Conservation (phyloP, 2,888 invertebrate genomes). For the Gibbula magus region DNA sequence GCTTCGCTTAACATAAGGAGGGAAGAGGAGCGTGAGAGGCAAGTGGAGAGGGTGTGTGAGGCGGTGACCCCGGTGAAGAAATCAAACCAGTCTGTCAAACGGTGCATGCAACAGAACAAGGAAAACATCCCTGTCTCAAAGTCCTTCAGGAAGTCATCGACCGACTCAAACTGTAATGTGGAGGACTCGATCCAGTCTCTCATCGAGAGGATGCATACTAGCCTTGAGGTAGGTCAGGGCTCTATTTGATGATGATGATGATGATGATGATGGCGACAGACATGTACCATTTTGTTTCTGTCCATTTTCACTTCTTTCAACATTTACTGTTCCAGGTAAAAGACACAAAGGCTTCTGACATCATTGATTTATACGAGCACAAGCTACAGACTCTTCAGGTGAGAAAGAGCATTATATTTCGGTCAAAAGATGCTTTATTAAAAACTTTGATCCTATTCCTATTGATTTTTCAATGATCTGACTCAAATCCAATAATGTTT, state of each 20-base stretch:
- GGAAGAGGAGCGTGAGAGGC: constrained; percentile 25
- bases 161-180: not conserved
- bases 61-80: not conserved
- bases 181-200: constrained; percentile 60
- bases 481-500: no score
- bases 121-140: constrained; percentile 45
- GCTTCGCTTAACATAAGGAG: constrained; percentile 48
- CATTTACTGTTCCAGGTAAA: constrained; percentile 59
- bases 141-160: not conserved
- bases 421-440: no score
- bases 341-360: constrained; percentile 66
- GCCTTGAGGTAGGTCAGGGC: constrained; percentile 63
- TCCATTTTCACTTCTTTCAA: no score
- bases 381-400: constrained; percentile 71
- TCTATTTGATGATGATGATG: not conserved
- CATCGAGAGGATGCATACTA: constrained; percentile 67
- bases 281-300: no score
- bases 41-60: not conserved
- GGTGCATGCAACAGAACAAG: constrained; percentile 40
- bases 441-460: no score
- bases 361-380: constrained; percentile 72
- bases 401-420: not conserved
- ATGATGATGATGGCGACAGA: not conserved
- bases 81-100: not conserved
- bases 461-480: no score